These are phyloP conservation scores for Lordiphosa stackelbergi DNA, from an alignment of 1,140 invertebrate species.

Conservation along the genomic window DNA sequence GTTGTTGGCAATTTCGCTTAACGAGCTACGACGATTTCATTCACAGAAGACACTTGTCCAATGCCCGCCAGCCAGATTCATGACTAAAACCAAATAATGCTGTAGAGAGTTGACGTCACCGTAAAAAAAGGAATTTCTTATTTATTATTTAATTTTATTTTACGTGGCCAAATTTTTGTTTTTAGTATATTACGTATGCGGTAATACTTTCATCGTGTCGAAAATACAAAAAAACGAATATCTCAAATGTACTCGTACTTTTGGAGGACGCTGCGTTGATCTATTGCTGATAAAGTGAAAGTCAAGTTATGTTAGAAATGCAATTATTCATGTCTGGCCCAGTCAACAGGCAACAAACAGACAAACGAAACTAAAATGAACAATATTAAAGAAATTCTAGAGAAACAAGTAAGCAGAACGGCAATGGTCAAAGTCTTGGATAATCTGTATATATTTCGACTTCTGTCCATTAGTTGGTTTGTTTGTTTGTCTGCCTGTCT, in stretches of 20 bases:
- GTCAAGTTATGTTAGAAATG: slow-evolving; percentile 71
- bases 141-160: slow-evolving; percentile 59
- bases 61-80: slow-evolving; percentile 61
- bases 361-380: slow-evolving; percentile 20
- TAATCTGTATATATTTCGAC: slow-evolving; percentile 28
- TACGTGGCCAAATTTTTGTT: slow-evolving; percentile 48
- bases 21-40: neutral
- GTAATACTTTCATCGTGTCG: slow-evolving; percentile 47
- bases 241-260: slow-evolving; percentile 30
- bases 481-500: slow-evolving; percentile 32
- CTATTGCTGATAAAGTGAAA: slow-evolving; percentile 72
- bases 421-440: slow-evolving; percentile 36
- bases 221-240: slow-evolving; percentile 7
- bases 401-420: slow-evolving; percentile 37
- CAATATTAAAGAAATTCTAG: slow-evolving; percentile 7
- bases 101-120: slow-evolving; percentile 67
- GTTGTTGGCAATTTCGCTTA: no score
- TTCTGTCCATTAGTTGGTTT: slow-evolving; percentile 31
- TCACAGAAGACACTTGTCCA: slow-evolving; percentile 21
- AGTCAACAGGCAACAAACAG: slow-evolving; percentile 7
- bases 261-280: slow-evolving; percentile 42
- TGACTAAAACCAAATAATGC: slow-evolving; percentile 57
- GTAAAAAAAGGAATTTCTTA: slow-evolving; percentile 58
- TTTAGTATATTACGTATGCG: slow-evolving; percentile 50
- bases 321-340: slow-evolving; percentile 60